Evolutionary conservation across 2,888 invertebrate genomes (phyloP).

Genomic region (Alentia gelatinosa): DNA sequence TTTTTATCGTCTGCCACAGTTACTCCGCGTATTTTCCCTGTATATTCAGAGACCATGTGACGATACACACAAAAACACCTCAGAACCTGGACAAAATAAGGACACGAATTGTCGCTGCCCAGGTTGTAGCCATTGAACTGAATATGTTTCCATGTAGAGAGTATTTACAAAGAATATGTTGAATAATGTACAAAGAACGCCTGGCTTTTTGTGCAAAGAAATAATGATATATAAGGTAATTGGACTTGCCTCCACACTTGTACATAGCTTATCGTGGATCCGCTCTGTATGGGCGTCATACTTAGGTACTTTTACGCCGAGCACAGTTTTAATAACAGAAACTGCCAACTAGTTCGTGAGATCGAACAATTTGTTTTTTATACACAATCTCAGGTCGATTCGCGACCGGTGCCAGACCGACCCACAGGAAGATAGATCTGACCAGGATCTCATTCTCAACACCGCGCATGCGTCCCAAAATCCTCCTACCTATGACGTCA

Average conservation of each 20-base stretch:
- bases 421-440: not conserved
- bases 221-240: not conserved
- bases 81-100: no score
- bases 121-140: not conserved
- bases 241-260: not conserved
- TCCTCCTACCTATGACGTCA: not conserved
- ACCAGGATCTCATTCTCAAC: not conserved
- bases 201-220: not conserved
- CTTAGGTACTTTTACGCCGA: not conserved
- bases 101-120: no score
- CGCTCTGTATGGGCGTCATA: not conserved
- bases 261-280: not conserved
- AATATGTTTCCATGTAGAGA: not conserved
- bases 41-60: no score
- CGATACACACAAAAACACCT: no score
- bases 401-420: not conserved
- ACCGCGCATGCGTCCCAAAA: not conserved
- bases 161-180: not conserved
- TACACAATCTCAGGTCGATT: not conserved
- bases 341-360: not conserved
- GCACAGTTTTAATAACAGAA: not conserved
- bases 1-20: no score
- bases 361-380: not conserved
- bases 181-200: conserved; percentile 1
- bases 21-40: no score